Conservation (phyloP, 2,888 invertebrate genomes). For the Drosophila basisetae region DNA sequence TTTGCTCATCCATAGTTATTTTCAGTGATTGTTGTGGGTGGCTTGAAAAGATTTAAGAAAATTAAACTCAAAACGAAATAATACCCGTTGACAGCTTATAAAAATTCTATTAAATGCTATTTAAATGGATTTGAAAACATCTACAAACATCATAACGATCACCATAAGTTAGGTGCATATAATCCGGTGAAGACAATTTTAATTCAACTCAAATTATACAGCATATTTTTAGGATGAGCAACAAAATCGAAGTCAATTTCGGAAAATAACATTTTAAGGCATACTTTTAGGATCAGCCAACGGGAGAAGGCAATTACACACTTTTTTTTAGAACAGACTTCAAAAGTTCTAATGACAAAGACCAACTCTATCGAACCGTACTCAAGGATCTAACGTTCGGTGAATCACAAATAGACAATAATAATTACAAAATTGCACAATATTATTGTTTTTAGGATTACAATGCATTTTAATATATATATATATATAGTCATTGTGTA, state of each 20-base stretch:
- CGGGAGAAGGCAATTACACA: neutral
- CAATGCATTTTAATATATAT: constrained; percentile 28
- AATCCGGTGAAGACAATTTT: neutral
- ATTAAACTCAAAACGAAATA: neutral
- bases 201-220: neutral
- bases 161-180: neutral
- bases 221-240: neutral
- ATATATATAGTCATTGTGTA: neutral
- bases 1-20: neutral
- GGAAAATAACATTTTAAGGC: neutral
- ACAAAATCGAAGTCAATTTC: neutral
- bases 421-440: neutral
- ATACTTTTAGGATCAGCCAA: neutral
- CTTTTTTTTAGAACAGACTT: neutral
- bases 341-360: neutral
- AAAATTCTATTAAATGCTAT: neutral
- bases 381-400: neutral
- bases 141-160: neutral
- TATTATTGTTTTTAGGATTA: constrained; percentile 12
- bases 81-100: neutral
- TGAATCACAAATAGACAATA: neutral
- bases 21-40: neutral
- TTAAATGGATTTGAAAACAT: neutral
- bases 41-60: neutral
- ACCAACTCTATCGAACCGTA: neutral